Evolutionary conservation across 2,113 vertebrate species (phyloP).

Genomic region (Dromas ardeola): DNA sequence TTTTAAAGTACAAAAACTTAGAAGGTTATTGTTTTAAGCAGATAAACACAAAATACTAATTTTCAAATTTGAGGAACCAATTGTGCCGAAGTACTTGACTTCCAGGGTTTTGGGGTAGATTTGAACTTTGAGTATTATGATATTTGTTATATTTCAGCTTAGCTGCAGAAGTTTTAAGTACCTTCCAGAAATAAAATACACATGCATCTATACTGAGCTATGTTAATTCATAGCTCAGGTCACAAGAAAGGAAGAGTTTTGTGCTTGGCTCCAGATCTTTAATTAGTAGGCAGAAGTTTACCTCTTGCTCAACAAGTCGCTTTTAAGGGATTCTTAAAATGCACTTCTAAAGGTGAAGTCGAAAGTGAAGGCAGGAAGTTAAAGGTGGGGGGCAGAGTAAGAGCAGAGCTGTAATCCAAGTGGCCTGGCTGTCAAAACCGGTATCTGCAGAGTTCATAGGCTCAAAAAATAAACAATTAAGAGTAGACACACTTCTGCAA

Average conservation of each 20-base stretch:
- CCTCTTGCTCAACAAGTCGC: background rate
- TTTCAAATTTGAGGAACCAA: background rate
- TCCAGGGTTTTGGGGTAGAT: background rate
- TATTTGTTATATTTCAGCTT: background rate
- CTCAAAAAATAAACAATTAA: background rate
- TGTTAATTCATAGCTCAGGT: background rate
- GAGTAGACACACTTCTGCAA: background rate
- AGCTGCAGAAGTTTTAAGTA: background rate
- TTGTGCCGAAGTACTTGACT: background rate
- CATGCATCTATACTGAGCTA: background rate
- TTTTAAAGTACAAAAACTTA: background rate
- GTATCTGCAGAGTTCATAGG: background rate
- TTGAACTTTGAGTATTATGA: background rate
- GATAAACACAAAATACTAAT: background rate
- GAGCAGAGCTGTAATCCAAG: background rate
- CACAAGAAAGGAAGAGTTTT: background rate
- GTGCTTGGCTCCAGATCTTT: background rate
- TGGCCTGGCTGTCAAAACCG: background rate
- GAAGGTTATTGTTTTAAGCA: background rate
- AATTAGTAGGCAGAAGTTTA: background rate
- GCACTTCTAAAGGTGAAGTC: rapidly evolving
- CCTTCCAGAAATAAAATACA: background rate
- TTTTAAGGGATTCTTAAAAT: background rate
- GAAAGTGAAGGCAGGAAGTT: background rate
- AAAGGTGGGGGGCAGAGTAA: background rate